Percentiles rank a stretch among this genome's conserved stretches.
These are phyloP conservation scores for Pollimyrus isidori DNA, from an alignment of 2,113 vertebrate genomes.

Conservation along the genomic window DNA sequence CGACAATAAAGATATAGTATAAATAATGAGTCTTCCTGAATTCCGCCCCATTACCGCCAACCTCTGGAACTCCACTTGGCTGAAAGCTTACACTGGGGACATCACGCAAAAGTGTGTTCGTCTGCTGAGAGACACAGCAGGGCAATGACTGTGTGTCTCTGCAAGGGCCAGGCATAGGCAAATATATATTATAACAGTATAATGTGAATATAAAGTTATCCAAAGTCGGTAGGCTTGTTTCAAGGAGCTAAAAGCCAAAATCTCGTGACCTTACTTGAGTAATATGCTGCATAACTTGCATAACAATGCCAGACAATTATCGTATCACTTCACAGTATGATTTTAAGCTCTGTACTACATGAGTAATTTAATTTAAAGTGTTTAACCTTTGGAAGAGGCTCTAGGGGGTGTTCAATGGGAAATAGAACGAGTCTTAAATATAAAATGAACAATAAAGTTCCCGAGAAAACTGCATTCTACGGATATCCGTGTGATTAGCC, in stretches of 20 bases:
- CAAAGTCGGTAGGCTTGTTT: neutral
- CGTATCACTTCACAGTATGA: neutral
- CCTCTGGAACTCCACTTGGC: constrained; percentile 23
- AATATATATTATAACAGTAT: constrained; percentile 19
- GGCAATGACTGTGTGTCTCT: neutral
- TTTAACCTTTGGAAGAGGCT: neutral
- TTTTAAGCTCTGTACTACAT: neutral
- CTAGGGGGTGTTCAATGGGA: neutral
- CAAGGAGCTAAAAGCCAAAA: constrained; percentile 21
- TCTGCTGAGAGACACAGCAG: constrained; percentile 26
- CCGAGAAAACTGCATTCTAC: neutral
- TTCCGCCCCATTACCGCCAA: neutral
- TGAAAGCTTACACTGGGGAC: constrained; percentile 15
- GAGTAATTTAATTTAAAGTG: neutral
- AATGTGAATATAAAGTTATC: constrained; percentile 11
- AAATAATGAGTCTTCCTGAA: neutral
- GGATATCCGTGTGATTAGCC: neutral
- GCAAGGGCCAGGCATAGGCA: constrained; percentile 1
- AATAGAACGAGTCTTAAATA: neutral
- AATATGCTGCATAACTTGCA: neutral
- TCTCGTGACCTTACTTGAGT: constrained; percentile 2
- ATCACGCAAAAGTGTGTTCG: constrained; percentile 26
- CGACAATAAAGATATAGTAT: neutral
- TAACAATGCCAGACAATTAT: neutral
- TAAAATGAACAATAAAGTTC: neutral